Percentiles rank a stretch among this genome's conserved stretches.
Conservation (phyloP, 2,888 invertebrate genomes). For the Cantharis lateralis region DNA sequence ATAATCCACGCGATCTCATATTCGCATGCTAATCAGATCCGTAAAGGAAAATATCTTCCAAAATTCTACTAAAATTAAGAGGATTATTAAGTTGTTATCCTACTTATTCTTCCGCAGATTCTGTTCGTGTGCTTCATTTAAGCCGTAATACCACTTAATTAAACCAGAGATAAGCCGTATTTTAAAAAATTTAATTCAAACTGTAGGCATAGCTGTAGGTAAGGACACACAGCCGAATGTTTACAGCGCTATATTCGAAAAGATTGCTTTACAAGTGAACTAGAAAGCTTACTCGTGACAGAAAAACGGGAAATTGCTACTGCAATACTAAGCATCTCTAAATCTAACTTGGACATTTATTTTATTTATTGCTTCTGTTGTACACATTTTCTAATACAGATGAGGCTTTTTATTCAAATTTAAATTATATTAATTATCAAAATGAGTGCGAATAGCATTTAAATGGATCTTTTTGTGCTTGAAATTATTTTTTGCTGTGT, state of each 20-base stretch:
- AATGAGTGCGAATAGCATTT: background rate
- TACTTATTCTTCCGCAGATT: background rate
- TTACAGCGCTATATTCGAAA: background rate
- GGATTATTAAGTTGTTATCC: background rate
- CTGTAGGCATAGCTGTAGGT: background rate
- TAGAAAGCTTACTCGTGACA: background rate
- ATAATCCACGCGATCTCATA: background rate
- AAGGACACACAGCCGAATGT: background rate
- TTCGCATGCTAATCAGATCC: background rate
- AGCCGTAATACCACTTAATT: background rate
- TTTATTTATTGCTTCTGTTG: background rate
- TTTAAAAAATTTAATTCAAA: background rate
- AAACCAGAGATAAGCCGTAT: background rate
- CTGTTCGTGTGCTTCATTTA: background rate
- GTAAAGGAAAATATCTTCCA: background rate
- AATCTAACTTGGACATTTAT: background rate
- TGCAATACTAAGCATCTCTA: background rate
- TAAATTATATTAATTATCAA: background rate
- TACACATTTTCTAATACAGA: background rate
- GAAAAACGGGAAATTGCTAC: background rate
- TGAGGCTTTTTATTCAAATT: background rate
- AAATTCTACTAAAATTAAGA: background rate
- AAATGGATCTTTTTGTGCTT: background rate
- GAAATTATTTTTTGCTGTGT: background rate
- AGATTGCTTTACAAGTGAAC: background rate